These are phyloP conservation scores for Eilema griseolum DNA, from an alignment of 2,888 invertebrate species.

Conservation along the genomic window DNA sequence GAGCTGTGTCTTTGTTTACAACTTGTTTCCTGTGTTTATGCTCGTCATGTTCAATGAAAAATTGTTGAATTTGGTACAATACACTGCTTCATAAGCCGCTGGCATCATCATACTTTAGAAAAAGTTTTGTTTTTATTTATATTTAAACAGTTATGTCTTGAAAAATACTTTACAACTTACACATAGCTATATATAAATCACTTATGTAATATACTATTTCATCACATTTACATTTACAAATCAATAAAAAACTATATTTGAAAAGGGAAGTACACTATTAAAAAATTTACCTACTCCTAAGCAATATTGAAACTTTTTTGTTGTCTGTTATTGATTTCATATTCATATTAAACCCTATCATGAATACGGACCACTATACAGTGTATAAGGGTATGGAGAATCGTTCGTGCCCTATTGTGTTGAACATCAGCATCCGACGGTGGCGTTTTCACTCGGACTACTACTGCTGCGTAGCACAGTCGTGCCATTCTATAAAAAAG, in stretches of 20 bases:
- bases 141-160: neutral
- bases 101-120: slow-evolving; percentile 25
- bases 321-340: slow-evolving; percentile 72
- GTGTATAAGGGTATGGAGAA: slow-evolving; percentile 66
- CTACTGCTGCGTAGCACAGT: slow-evolving; percentile 73
- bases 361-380: slow-evolving; percentile 62
- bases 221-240: neutral
- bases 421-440: slow-evolving; percentile 64
- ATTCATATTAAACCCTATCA: slow-evolving; percentile 74
- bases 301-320: slow-evolving; percentile 20
- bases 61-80: slow-evolving; percentile 54
- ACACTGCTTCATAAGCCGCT: slow-evolving; percentile 36
- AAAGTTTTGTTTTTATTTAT: slow-evolving; percentile 1
- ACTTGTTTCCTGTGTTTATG: slow-evolving; percentile 79
- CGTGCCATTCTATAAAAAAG: slow-evolving; percentile 68
- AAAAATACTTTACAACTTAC: neutral
- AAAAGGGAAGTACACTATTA: slow-evolving; percentile 2
- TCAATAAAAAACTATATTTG: neutral
- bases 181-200: neutral
- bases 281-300: neutral
- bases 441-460: slow-evolving; percentile 76
- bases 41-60: slow-evolving; percentile 72
- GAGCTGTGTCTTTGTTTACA: slow-evolving; percentile 79
- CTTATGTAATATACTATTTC: neutral
- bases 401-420: slow-evolving; percentile 78